These are phyloP conservation scores for Momotus momota DNA, from an alignment of 2,797 vertebrate species.

Conservation along the genomic window DNA sequence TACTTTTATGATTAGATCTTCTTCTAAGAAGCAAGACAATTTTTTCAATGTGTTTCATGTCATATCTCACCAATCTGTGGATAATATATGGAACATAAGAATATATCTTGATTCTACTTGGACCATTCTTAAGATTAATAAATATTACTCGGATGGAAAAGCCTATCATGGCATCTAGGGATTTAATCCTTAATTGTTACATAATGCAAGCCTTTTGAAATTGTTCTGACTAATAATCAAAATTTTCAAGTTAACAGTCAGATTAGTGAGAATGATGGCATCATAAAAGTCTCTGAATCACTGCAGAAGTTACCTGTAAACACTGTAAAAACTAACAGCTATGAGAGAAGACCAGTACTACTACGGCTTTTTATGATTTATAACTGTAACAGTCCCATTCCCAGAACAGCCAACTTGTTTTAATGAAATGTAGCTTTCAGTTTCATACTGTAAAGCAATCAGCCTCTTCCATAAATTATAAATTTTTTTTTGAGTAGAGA, in stretches of 20 bases:
- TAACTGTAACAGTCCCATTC: not conserved
- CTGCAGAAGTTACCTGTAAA: not conserved
- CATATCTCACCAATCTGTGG: not conserved
- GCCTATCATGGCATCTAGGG: not conserved
- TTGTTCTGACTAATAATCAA: not conserved
- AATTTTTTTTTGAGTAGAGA: not conserved
- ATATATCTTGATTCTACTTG: not conserved
- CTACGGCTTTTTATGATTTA: not conserved
- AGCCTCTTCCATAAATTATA: slow-evolving; percentile 16
- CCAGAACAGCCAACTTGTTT: not conserved
- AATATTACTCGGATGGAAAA: not conserved
- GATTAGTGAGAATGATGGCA: not conserved
- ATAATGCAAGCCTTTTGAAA: not conserved
- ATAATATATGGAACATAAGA: not conserved
- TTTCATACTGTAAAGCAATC: slow-evolving; percentile 54
- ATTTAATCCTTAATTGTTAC: not conserved
- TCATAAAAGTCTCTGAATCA: not conserved
- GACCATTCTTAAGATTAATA: not conserved
- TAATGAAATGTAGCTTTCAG: slow-evolving; percentile 14
- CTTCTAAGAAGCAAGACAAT: not conserved
- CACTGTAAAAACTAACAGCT: not conserved
- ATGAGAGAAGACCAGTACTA: not conserved
- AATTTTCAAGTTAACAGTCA: not conserved
- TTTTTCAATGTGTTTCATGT: not conserved
- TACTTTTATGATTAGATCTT: not conserved